Evolutionary conservation across 2,797 vertebrate species (phyloP).

Genomic region (Premnoplex brunnescens): DNA sequence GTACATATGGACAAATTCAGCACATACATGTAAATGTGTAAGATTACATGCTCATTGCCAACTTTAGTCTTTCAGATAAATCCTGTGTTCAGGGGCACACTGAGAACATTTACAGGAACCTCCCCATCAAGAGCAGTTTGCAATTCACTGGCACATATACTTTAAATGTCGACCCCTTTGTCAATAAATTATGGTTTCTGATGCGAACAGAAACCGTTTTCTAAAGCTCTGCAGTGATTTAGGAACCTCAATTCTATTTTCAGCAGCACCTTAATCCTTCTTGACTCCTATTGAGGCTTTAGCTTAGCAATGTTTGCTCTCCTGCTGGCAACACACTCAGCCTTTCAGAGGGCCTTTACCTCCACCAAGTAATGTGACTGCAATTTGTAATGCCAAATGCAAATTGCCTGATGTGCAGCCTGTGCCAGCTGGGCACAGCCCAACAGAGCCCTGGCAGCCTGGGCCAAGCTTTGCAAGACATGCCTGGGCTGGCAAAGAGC

Average conservation of each 20-base stretch:
- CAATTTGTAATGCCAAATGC: constrained; percentile 11
- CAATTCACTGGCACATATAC: background rate
- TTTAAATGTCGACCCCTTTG: background rate
- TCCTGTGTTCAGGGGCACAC: background rate
- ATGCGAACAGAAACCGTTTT: background rate
- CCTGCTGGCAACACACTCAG: background rate
- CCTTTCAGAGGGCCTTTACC: background rate
- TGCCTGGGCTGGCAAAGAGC: background rate
- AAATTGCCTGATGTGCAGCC: background rate
- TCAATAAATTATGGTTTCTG: background rate
- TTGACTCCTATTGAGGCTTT: background rate
- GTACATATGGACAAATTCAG: background rate
- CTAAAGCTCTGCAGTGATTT: background rate
- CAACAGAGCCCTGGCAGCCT: background rate
- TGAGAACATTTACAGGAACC: background rate
- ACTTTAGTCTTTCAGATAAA: background rate
- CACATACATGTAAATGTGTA: accelerated
- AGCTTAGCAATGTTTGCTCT: background rate
- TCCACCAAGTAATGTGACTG: background rate
- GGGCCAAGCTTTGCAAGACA: background rate
- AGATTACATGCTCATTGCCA: background rate
- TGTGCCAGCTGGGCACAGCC: constrained; percentile 39
- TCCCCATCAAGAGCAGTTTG: background rate
- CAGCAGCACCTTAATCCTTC: constrained; percentile 42
- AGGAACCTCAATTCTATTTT: background rate